Evolutionary conservation across 2,113 vertebrate genomes (phyloP).

Genomic region (Pipra filicauda): DNA sequence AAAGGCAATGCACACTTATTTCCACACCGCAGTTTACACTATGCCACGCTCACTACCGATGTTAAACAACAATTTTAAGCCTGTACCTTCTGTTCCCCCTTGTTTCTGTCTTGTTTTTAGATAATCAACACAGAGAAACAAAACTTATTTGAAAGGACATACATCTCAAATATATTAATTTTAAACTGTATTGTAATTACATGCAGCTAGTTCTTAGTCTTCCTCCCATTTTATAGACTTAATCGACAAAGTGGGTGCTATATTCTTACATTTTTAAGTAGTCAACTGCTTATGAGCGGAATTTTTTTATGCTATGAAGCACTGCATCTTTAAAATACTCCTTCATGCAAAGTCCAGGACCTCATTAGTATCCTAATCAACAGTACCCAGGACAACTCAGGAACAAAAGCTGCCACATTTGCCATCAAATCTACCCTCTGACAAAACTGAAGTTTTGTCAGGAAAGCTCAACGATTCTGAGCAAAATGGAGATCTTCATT

Average conservation of each 20-base stretch:
- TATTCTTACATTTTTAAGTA: constrained; percentile 24
- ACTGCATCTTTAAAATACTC: background rate
- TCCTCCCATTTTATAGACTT: background rate
- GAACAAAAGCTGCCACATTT: background rate
- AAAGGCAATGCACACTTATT: background rate
- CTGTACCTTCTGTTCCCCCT: background rate
- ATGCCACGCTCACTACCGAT: background rate
- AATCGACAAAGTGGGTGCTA: background rate
- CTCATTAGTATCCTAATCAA: constrained; percentile 19
- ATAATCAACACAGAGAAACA: background rate
- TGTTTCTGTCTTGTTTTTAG: background rate
- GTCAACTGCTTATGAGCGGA: background rate
- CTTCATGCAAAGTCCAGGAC: background rate
- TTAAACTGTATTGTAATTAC: background rate
- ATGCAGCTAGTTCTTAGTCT: background rate
- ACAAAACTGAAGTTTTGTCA: background rate
- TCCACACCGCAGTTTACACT: background rate
- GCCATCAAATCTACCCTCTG: background rate
- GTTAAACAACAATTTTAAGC: background rate
- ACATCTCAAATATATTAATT: background rate
- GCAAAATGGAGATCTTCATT: background rate
- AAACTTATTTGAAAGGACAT: background rate
- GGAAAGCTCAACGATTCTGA: background rate
- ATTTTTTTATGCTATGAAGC: background rate
- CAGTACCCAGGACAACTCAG: background rate